Conservation (phyloP, 1,140 invertebrate species). For the Nylanderia fulva region DNA sequence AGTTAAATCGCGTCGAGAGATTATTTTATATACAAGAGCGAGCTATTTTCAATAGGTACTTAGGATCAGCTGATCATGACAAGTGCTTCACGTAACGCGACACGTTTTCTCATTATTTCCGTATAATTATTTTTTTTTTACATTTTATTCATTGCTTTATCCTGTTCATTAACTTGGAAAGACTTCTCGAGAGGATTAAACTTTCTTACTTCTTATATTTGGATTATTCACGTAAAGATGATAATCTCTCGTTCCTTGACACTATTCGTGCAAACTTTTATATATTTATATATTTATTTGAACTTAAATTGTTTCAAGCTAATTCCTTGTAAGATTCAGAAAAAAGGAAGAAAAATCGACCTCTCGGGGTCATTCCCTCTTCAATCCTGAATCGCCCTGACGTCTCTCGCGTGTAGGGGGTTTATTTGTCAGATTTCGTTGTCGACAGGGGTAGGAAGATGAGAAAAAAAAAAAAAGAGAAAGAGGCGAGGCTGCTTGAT, state of each 20-base stretch:
- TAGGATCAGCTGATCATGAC: not conserved
- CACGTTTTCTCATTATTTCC: slow-evolving; percentile 20
- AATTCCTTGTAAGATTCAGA: not conserved
- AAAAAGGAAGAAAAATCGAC: too few relatives aligned
- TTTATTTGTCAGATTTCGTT: slow-evolving; percentile 33
- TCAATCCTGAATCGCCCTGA: not conserved
- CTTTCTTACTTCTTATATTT: slow-evolving; percentile 70
- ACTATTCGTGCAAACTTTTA: too few relatives aligned
- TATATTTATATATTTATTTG: too few relatives aligned
- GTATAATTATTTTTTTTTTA: not conserved
- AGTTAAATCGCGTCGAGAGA: too few relatives aligned
- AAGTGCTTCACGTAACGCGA: not conserved
- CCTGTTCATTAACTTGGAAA: not conserved
- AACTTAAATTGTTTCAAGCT: not conserved
- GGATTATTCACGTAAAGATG: slow-evolving; percentile 6
- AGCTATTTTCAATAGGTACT: too few relatives aligned
- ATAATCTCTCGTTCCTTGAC: not conserved
- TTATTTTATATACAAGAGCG: not conserved
- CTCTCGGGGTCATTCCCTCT: slow-evolving; percentile 2
- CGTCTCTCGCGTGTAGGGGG: slow-evolving; percentile 61
- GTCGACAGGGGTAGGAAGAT: slow-evolving; percentile 14
- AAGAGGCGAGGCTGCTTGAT: slow-evolving; percentile 74
- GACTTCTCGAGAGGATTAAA: not conserved
- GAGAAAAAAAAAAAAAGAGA: slow-evolving; percentile 23
- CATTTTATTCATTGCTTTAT: too few relatives aligned